A percentile compares a stretch with the other conserved stretches of the same genome.
phyloP scores from a whole-genome alignment of 2,888 invertebrate species.

The Xestia xanthographa region DNA sequence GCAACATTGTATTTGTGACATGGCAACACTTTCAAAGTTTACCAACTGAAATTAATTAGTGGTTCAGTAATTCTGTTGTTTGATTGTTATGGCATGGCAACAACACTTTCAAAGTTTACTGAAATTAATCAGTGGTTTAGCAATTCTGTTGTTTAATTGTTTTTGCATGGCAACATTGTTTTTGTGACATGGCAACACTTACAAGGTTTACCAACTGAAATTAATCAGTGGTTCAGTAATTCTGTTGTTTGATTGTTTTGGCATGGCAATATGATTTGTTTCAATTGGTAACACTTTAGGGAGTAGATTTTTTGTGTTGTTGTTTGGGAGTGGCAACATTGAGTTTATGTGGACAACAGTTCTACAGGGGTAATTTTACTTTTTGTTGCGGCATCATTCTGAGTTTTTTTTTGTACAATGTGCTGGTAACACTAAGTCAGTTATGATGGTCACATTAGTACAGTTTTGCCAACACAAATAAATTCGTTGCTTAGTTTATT shows the following conservation, averaged over 20 bases:
- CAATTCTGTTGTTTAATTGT: slow-evolving; percentile 82
- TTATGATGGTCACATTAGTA: neutral
- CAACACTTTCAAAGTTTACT: slow-evolving; percentile 93
- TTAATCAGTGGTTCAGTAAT: too few species aligned
- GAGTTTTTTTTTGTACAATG: neutral
- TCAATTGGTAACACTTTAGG: neutral
- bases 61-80: slow-evolving; percentile 59
- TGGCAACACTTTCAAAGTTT: neutral
- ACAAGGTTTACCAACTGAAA: too few species aligned
- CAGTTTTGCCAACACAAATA: slow-evolving; percentile 9
- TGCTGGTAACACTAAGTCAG: neutral
- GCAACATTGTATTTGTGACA: slow-evolving; percentile 13
- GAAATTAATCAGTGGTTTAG: slow-evolving; percentile 96
- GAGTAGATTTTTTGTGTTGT: neutral
- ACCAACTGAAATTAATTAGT: too few species aligned
- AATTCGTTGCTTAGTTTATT: slow-evolving; percentile 3
- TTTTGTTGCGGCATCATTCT: neutral
- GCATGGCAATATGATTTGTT: too few species aligned
- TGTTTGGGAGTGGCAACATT: neutral
- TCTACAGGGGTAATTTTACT: neutral
- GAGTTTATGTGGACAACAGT: neutral
- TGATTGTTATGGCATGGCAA: slow-evolving; percentile 67
- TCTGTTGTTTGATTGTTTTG: too few species aligned
- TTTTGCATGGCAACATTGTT: too few species aligned
- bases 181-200: too few species aligned